phyloP scores from a whole-genome alignment of 1,140 invertebrate genomes.

The Catajapyx aquilonaris region DNA sequence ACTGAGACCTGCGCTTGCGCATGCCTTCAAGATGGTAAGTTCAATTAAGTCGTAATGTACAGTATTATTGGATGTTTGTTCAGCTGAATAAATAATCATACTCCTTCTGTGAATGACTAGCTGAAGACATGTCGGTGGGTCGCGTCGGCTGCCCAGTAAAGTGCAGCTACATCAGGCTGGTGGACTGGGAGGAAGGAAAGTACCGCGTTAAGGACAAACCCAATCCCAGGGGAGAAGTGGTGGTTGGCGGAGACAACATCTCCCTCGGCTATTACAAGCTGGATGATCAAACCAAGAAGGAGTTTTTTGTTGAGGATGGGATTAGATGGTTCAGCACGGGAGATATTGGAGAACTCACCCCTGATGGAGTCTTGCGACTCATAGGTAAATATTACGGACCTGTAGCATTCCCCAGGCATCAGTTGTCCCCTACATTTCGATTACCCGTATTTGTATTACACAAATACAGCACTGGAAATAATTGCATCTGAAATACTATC shows the following conservation, averaged over 20 bases:
- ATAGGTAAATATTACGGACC: slow-evolving; percentile 84
- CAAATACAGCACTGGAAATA: no score
- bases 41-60: not conserved
- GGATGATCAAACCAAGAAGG: slow-evolving; percentile 67
- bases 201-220: slow-evolving; percentile 79
- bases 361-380: slow-evolving; percentile 85
- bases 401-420: no score
- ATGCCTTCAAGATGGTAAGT: slow-evolving; percentile 63
- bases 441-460: no score
- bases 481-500: slow-evolving; percentile 5
- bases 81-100: not conserved
- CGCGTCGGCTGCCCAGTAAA: slow-evolving; percentile 76
- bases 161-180: slow-evolving; percentile 63
- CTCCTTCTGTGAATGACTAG: not conserved
- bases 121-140: slow-evolving; percentile 42
- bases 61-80: not conserved
- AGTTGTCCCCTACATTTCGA: no score
- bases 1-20: slow-evolving; percentile 91
- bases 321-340: slow-evolving; percentile 84
- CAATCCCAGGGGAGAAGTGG: slow-evolving; percentile 76
- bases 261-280: slow-evolving; percentile 89
- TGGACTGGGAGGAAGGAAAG: slow-evolving; percentile 89
- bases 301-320: slow-evolving; percentile 66
- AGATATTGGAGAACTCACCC: slow-evolving; percentile 84
- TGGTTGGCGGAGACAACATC: slow-evolving; percentile 76